Evolutionary conservation across 2,888 invertebrate genomes (phyloP).

Genomic region (Trichopoda pennipes): DNA sequence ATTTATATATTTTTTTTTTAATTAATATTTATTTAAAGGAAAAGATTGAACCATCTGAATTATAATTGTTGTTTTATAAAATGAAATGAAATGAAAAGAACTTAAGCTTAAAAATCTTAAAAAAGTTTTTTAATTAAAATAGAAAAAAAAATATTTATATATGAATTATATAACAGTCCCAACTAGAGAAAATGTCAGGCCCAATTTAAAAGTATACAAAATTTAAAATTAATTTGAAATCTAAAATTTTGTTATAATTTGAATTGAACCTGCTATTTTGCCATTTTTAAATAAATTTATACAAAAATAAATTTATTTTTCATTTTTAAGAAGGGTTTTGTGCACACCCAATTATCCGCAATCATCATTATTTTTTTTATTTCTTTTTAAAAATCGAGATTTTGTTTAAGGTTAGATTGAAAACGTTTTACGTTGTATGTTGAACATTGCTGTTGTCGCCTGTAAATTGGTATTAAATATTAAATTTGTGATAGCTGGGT

Average conservation of each 20-base stretch:
- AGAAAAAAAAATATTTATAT: background rate
- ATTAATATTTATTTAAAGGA: constrained; percentile 22
- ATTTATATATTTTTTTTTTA: no score
- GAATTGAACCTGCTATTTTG: constrained; percentile 69
- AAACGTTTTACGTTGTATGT: constrained; percentile 45
- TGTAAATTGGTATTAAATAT: constrained; percentile 41
- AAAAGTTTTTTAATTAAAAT: constrained; percentile 1
- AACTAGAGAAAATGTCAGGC: constrained; percentile 70
- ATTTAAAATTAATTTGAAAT: constrained; percentile 46
- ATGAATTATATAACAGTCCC: constrained; percentile 39
- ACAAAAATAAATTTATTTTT: constrained; percentile 54
- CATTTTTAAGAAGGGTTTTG: constrained; percentile 68
- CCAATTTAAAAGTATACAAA: constrained; percentile 72
- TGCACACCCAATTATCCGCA: constrained; percentile 81
- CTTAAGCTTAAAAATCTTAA: constrained; percentile 46
- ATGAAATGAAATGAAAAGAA: constrained; percentile 25
- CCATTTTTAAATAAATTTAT: constrained; percentile 24
- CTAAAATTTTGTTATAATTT: constrained; percentile 51
- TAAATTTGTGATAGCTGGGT: constrained; percentile 1
- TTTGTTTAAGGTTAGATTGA: constrained; percentile 32
- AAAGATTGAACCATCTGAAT: constrained; percentile 38
- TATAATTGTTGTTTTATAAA: constrained; percentile 30
- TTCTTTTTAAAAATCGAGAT: constrained; percentile 79
- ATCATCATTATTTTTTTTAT: constrained; percentile 76
- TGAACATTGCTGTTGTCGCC: constrained; percentile 45